Conservation (phyloP, 2,888 invertebrate species). For the Lacanobia wlatinum region DNA sequence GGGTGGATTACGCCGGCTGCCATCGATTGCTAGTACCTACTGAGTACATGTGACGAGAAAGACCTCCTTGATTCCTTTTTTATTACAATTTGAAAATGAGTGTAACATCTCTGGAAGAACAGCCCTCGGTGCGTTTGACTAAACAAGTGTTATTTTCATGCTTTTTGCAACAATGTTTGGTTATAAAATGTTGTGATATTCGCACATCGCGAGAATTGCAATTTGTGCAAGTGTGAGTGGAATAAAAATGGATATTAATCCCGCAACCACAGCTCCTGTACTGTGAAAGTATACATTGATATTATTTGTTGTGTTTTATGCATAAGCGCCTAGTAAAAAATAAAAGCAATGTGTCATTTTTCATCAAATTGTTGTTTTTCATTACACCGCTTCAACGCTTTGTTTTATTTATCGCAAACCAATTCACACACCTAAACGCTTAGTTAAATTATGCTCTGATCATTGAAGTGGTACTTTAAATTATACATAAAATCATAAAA, state of each 20-base stretch:
- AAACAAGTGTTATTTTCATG: slow-evolving; percentile 56
- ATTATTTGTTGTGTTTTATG: slow-evolving; percentile 12
- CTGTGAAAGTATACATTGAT: slow-evolving; percentile 27
- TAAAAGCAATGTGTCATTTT: slow-evolving; percentile 51
- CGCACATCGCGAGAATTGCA: slow-evolving; percentile 39
- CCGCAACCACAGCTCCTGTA: slow-evolving; percentile 7
- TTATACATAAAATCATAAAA: neutral
- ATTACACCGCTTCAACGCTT: slow-evolving; percentile 52
- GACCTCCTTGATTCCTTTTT: slow-evolving; percentile 30
- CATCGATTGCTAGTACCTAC: slow-evolving; percentile 61
- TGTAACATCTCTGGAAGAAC: slow-evolving; percentile 65
- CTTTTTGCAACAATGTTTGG: slow-evolving; percentile 48
- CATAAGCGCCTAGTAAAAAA: slow-evolving; percentile 55
- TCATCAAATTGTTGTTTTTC: slow-evolving; percentile 39
- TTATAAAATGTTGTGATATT: slow-evolving; percentile 46
- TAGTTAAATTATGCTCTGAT: slow-evolving; percentile 3
- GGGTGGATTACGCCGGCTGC: slow-evolving; percentile 60
- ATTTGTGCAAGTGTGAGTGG: slow-evolving; percentile 51
- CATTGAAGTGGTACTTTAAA: neutral
- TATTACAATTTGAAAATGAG: slow-evolving; percentile 58
- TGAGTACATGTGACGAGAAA: slow-evolving; percentile 53
- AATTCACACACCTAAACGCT: slow-evolving; percentile 4
- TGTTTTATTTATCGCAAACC: slow-evolving; percentile 52
- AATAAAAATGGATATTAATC: slow-evolving; percentile 17
- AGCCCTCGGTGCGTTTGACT: slow-evolving; percentile 64